phyloP scores from a whole-genome alignment of 2,113 vertebrate genomes.

The Tichodroma muraria region DNA sequence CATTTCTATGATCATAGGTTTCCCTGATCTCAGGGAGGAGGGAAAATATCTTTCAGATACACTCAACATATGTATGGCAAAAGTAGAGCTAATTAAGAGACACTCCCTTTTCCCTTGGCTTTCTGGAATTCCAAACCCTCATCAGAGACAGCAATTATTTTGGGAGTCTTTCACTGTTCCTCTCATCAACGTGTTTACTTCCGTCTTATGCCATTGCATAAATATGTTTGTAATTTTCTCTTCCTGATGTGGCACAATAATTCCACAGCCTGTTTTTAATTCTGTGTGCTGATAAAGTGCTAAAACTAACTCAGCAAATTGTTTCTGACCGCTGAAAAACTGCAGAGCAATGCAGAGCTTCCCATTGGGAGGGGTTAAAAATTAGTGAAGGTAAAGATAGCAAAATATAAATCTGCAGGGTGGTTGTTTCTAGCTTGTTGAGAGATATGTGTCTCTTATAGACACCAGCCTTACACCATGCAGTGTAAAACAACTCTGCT shows the following conservation, averaged over 20 bases:
- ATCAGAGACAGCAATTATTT: conserved; percentile 12
- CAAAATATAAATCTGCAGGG: not conserved
- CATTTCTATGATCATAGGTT: not conserved
- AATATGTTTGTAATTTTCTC: not conserved
- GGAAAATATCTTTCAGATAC: not conserved
- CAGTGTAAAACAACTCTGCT: not conserved
- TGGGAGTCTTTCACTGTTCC: conserved; percentile 1
- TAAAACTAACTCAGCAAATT: not conserved
- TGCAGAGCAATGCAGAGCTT: not conserved
- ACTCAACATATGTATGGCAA: not conserved
- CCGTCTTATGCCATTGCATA: not conserved
- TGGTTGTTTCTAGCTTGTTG: not conserved
- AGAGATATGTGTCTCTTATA: accelerated
- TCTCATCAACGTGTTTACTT: not conserved
- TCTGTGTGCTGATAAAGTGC: not conserved
- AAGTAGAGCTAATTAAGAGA: not conserved
- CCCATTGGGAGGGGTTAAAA: accelerated
- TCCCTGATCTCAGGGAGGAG: not conserved
- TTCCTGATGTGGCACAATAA: not conserved
- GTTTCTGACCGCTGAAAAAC: accelerated
- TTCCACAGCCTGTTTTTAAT: not conserved
- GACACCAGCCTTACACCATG: not conserved
- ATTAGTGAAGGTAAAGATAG: accelerated
- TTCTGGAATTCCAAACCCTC: conserved; percentile 7
- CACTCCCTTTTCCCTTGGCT: not conserved